phyloP scores from a whole-genome alignment of 2,113 vertebrate species.

The Phyllostomus hastatus region DNA sequence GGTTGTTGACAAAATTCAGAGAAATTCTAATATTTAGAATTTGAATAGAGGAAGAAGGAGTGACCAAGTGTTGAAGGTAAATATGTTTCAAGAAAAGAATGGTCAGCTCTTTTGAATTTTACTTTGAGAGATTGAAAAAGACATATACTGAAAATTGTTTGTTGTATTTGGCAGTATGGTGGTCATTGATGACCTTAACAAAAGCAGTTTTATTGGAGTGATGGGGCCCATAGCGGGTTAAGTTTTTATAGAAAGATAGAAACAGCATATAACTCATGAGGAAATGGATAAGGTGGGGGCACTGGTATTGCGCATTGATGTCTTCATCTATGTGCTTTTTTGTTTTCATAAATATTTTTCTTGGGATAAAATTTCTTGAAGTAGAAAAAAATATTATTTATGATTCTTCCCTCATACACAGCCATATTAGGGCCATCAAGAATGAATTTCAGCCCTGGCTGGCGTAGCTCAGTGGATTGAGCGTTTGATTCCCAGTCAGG shows the following conservation, averaged over 20 bases:
- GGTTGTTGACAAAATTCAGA: neutral
- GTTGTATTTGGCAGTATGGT: neutral
- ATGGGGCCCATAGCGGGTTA: neutral
- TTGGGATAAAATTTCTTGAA: neutral
- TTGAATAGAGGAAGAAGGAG: neutral
- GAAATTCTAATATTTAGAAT: neutral
- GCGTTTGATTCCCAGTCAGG: too few species aligned
- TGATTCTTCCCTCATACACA: neutral
- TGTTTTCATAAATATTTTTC: conserved; percentile 5
- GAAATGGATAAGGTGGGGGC: neutral
- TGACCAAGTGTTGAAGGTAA: neutral
- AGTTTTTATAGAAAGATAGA: neutral
- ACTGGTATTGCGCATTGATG: neutral
- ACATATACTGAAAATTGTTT: neutral
- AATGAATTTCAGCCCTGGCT: neutral
- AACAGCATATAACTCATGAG: neutral
- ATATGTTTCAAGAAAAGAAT: neutral
- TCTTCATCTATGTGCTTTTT: neutral
- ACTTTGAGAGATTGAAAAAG: neutral
- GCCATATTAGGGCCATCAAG: neutral
- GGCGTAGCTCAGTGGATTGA: too few species aligned
- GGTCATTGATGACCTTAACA: neutral
- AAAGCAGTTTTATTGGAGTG: neutral
- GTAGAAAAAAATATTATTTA: neutral
- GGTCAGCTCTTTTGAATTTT: neutral